Conservation (phyloP, 2,113 vertebrate genomes). For the Poeciliopsis retropinna region DNA sequence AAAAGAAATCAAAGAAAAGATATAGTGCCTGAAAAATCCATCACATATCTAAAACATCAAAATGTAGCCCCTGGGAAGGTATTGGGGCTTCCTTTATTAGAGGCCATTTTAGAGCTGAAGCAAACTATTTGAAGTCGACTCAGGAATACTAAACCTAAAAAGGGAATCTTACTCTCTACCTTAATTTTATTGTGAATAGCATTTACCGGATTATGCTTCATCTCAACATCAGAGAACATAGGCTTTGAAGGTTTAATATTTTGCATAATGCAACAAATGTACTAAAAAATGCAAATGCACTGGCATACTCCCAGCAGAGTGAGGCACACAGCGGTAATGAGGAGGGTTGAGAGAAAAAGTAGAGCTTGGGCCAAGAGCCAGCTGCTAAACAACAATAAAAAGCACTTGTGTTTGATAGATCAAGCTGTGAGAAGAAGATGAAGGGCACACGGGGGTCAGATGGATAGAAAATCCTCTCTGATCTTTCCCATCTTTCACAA, state of each 20-base stretch:
- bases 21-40: constrained; percentile 14
- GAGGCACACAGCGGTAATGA: constrained; percentile 39
- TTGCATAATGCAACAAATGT: neutral
- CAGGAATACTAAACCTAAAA: neutral
- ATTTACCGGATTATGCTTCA: constrained; percentile 22
- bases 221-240: neutral
- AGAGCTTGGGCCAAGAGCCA: constrained; percentile 50
- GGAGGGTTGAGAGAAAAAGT: constrained; percentile 38
- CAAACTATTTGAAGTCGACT: constrained; percentile 5
- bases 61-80: neutral
- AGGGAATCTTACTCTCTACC: neutral
- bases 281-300: constrained; percentile 50
- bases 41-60: constrained; percentile 4
- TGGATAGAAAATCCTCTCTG: constrained; percentile 69
- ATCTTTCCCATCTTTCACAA: constrained; percentile 66
- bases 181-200: constrained; percentile 13
- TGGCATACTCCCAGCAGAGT: constrained; percentile 41
- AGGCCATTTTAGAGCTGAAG: constrained; percentile 9
- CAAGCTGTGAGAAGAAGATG: constrained; percentile 61
- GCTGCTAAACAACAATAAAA: constrained; percentile 68
- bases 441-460: constrained; percentile 67
- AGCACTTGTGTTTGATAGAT: constrained; percentile 60
- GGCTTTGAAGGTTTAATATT: constrained; percentile 28
- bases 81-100: constrained; percentile 1
- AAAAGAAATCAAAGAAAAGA: constrained; percentile 15